These are phyloP conservation scores for Apeltes quadracus DNA, from an alignment of 2,113 vertebrate genomes.

Conservation along the genomic window DNA sequence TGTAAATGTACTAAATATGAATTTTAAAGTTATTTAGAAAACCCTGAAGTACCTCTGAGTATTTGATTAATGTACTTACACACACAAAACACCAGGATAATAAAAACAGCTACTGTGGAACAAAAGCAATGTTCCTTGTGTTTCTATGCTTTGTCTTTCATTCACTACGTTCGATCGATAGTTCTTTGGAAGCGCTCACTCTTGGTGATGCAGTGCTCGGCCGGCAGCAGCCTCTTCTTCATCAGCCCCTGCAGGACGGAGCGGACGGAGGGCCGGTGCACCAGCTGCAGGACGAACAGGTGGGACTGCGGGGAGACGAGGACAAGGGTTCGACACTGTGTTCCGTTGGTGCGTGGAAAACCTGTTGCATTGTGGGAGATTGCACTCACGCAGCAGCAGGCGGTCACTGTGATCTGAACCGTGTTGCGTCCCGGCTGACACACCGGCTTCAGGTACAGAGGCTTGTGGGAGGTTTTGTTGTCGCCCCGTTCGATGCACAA, in stretches of 20 bases:
- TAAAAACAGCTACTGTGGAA: too few species aligned
- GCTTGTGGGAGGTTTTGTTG: conserved; percentile 98
- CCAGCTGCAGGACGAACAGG: conserved; percentile 95
- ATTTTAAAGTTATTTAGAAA: too few species aligned
- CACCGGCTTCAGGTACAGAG: conserved; percentile 93
- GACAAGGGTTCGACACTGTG: neutral
- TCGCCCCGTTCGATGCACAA: conserved; percentile 92
- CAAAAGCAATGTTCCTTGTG: too few species aligned
- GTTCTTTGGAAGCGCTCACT: too few species aligned
- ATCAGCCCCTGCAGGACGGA: conserved; percentile 95
- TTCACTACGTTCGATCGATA: too few species aligned
- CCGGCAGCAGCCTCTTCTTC: conserved; percentile 93
- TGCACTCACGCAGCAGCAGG: conserved; percentile 93
- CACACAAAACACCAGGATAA: too few species aligned
- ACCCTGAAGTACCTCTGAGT: too few species aligned
- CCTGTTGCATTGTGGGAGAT: neutral
- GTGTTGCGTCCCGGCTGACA: conserved; percentile 96
- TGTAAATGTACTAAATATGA: too few species aligned
- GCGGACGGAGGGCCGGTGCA: conserved; percentile 92
- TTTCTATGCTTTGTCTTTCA: too few species aligned
- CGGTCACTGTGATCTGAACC: conserved; percentile 95
- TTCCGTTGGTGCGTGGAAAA: neutral
- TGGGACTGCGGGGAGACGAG: conserved; percentile 84
- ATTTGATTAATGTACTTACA: neutral
- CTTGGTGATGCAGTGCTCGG: conserved; percentile 96